Base-by-base conservation (phyloP, 2,888 invertebrate genomes). In the Drosophila leonis region DNA sequence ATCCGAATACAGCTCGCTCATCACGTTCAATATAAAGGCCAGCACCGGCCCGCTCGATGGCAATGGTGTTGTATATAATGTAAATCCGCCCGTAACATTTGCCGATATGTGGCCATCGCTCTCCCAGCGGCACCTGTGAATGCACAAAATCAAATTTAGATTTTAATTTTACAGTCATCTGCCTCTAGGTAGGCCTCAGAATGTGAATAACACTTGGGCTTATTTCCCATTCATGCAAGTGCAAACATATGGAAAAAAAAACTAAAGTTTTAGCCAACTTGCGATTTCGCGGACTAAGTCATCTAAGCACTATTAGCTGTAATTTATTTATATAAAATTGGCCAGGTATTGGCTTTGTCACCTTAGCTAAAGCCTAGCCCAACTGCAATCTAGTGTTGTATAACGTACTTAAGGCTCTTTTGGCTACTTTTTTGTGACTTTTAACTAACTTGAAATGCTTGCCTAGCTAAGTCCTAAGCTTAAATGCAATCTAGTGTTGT, bases 21-120 rank as follows among this genome's bases (percentile, higher is more conserved):
- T 93, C 82, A 98, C 94, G 92, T 97, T 97, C 76, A 98, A 92
- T 71, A 98, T 96, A 90, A 97, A 96, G 0, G 96, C 95, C 44
- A 98, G 93, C 12, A 98, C 94, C 9, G 95, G 94, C 0, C 98
- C 98, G 42, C 97, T 96, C 20, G 97, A 96, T 0, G 98, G 98
- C 59, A 97, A 94, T 2, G 97, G 97, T 0, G 95, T 94, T 2
- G 97, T 95, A 92, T 96, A 96, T 27, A 98, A 93, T 6, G 95
- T 96, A 78, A 95, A 94, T 42, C 95, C 95, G 9, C 94, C 94
- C 0, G 94, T 93, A 0, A 97, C 80, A 18, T 94, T 93, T 4
- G 95, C 94, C 63, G 91, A 89, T 49, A 96, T 93, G 39, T 90
- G 90, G 12, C 77, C 66, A 4, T 96, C 95, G 9, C 94, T 94